A percentile compares a stretch with the other conserved stretches of the same genome.
Evolutionary conservation across 1,140 invertebrate species (phyloP).

Genomic region (Trinorchestia longiramus): DNA sequence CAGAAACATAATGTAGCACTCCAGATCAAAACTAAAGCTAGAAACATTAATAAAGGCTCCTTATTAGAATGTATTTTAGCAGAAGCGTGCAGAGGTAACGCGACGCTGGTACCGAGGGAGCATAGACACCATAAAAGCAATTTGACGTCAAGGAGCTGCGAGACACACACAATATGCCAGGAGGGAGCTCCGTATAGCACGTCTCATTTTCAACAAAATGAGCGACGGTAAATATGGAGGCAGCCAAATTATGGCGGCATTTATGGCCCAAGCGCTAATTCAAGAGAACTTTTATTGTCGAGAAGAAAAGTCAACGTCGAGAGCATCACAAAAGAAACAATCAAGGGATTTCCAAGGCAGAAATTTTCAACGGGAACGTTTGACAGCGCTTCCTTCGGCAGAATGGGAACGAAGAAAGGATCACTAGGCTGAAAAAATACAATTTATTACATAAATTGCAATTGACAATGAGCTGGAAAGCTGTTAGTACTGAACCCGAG

Average conservation of each 20-base stretch:
- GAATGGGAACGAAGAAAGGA: neutral
- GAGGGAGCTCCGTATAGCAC: neutral
- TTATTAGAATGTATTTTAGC: neutral
- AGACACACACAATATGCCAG: neutral
- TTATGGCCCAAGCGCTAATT: constrained; percentile 43
- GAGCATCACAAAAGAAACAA: constrained; percentile 1
- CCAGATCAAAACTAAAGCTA: neutral
- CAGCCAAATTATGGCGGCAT: constrained; percentile 31
- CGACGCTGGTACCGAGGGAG: neutral
- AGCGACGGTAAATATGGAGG: neutral
- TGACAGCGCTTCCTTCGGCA: neutral
- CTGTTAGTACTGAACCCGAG: neutral
- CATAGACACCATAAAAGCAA: neutral
- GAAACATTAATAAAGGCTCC: neutral
- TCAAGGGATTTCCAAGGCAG: neutral
- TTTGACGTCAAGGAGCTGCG: neutral
- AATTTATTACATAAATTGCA: neutral
- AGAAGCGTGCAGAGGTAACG: neutral
- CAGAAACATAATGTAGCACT: neutral
- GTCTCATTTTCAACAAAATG: constrained; percentile 39
- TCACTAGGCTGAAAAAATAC: neutral
- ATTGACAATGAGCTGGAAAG: neutral
- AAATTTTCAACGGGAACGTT: neutral
- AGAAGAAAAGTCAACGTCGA: neutral
- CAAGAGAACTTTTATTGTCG: constrained; percentile 37